phyloP scores from a whole-genome alignment of 2,888 invertebrate species.

The Alloplasta piceator region DNA sequence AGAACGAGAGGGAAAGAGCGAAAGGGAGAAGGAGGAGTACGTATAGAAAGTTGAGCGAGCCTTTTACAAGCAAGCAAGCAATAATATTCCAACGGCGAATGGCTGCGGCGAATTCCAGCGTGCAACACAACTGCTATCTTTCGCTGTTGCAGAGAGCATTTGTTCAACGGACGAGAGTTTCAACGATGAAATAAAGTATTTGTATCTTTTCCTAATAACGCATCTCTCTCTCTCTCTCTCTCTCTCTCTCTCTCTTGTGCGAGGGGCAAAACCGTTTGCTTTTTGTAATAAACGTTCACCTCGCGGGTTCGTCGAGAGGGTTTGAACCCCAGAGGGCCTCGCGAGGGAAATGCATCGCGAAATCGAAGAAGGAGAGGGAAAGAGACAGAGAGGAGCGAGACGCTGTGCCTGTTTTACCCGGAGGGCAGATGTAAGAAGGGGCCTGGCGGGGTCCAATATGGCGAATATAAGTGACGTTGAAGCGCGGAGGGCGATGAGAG shows the following conservation, averaged over 20 bases:
- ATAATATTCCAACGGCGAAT: conserved; percentile 73
- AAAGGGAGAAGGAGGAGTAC: neutral
- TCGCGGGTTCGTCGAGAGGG: conserved; percentile 43
- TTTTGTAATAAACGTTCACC: conserved; percentile 67
- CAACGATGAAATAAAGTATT: conserved; percentile 81
- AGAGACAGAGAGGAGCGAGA: conserved; percentile 23
- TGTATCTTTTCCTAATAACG: conserved; percentile 79
- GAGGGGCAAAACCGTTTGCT: conserved; percentile 54
- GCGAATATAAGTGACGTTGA: conserved; percentile 54
- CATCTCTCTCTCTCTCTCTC: conserved; percentile 62
- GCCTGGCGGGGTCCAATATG: conserved; percentile 39
- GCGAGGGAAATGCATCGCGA: conserved; percentile 12
- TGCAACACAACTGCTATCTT: conserved; percentile 71
- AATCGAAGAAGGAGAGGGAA: conserved; percentile 23
- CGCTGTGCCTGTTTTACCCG: conserved; percentile 41
- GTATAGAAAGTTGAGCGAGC: conserved; percentile 42
- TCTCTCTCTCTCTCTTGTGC: conserved; percentile 50
- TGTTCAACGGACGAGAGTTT: neutral
- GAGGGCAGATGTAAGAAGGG: conserved; percentile 22
- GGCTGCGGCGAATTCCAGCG: conserved; percentile 73
- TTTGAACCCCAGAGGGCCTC: conserved; percentile 29
- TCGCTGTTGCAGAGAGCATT: no score
- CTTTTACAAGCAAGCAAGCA: conserved; percentile 46
- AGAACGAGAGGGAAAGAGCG: neutral
- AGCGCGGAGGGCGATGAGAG: conserved; percentile 55